phyloP scores from a whole-genome alignment of 1,140 invertebrate genomes.

The Coelopa frigida region DNA sequence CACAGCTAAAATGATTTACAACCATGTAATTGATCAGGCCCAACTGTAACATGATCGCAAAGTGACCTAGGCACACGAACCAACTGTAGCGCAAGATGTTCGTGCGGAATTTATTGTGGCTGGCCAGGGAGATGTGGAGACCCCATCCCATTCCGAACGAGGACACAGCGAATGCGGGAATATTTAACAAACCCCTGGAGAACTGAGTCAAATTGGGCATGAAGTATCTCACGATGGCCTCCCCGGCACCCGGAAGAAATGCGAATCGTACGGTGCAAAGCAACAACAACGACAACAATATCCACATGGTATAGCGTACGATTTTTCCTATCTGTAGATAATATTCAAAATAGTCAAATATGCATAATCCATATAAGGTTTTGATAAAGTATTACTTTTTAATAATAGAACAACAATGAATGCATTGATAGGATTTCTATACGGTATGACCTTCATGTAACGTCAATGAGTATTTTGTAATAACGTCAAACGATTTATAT shows the following conservation, averaged over 20 bases:
- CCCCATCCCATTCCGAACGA: conserved; percentile 84
- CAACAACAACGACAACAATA: conserved; percentile 12
- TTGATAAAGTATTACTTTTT: too few relatives aligned
- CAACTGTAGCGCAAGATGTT: conserved; percentile 48
- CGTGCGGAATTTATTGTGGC: conserved; percentile 81
- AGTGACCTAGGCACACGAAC: conserved; percentile 28
- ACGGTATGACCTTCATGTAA: too few relatives aligned
- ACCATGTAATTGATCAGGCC: conserved; percentile 11
- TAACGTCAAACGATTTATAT: too few relatives aligned
- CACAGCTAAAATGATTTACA: background rate
- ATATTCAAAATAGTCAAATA: too few relatives aligned
- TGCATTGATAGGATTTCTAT: too few relatives aligned
- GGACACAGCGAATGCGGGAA: conserved; percentile 20
- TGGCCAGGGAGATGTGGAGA: conserved; percentile 80
- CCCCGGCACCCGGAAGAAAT: conserved; percentile 61
- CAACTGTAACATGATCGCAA: conserved; percentile 20
- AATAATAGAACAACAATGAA: too few relatives aligned
- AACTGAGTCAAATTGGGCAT: conserved; percentile 47
- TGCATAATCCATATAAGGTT: too few relatives aligned
- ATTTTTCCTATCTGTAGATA: conserved; percentile 27
- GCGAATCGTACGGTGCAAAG: conserved; percentile 24
- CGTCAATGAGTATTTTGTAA: too few relatives aligned
- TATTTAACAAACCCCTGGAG: conserved; percentile 2
- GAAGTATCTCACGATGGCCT: conserved; percentile 71
- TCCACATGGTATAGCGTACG: conserved; percentile 18